These are phyloP conservation scores for Xenops minutus DNA, from an alignment of 2,797 vertebrate genomes.

Conservation along the genomic window DNA sequence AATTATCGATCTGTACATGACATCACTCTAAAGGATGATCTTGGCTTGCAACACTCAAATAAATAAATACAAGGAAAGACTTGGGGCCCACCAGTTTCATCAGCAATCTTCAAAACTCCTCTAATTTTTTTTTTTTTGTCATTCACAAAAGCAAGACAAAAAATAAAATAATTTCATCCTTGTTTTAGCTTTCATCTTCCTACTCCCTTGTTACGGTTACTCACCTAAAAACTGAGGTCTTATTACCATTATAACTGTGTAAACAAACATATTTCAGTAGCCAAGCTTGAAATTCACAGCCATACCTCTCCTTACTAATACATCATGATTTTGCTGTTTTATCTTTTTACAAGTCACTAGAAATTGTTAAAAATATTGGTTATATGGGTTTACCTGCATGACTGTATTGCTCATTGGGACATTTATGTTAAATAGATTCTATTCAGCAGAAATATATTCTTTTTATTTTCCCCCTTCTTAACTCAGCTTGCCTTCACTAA, in stretches of 20 bases:
- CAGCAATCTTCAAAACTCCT: background rate
- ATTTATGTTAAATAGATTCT: background rate
- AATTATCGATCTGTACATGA: background rate
- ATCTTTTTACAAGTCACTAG: background rate
- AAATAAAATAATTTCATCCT: background rate
- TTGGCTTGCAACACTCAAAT: background rate
- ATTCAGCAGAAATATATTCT: background rate
- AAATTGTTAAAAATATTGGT: constrained; percentile 32
- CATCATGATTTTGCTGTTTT: background rate
- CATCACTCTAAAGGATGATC: constrained; percentile 20
- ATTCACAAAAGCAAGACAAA: background rate
- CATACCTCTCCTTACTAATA: constrained; percentile 22
- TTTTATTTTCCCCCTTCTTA: background rate
- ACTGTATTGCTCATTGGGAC: background rate
- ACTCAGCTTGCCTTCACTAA: background rate
- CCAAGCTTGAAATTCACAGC: constrained; percentile 23
- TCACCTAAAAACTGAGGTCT: background rate
- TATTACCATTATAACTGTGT: background rate
- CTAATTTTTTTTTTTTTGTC: background rate
- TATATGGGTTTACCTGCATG: constrained; percentile 18
- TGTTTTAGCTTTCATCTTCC: background rate
- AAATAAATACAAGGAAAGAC: background rate
- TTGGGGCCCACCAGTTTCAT: background rate
- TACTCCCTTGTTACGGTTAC: background rate
- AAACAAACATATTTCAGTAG: background rate